Conservation (phyloP, 2,113 vertebrate genomes). For the Connochaetes taurinus region DNA sequence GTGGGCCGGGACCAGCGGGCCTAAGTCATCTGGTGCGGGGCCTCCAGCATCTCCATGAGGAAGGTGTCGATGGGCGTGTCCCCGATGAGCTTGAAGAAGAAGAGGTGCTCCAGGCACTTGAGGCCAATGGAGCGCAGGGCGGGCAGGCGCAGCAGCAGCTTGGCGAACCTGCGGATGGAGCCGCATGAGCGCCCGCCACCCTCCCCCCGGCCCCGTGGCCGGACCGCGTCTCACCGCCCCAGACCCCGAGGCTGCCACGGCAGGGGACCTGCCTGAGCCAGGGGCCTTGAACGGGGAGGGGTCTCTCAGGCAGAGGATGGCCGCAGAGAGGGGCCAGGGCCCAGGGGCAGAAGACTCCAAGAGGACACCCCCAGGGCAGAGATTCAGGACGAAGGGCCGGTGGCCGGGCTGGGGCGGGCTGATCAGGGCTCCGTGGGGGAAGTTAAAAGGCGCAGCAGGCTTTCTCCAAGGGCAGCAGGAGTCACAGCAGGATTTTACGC, state of each 20-base stretch:
- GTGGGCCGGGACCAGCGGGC: neutral
- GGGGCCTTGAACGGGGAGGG: fast-evolving
- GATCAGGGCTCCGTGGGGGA: fast-evolving
- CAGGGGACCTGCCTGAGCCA: neutral
- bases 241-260: neutral
- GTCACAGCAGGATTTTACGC: neutral
- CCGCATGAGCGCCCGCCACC: fast-evolving
- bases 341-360: neutral
- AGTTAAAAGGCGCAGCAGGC: fast-evolving
- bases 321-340: neutral
- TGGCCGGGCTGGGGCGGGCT: fast-evolving
- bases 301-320: fast-evolving
- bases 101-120: slow-evolving; percentile 98
- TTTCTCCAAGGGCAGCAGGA: fast-evolving
- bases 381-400: fast-evolving
- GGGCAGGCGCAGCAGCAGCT: slow-evolving; percentile 94
- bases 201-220: fast-evolving
- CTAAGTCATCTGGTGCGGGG: slow-evolving; percentile 98
- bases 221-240: fast-evolving
- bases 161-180: slow-evolving; percentile 89
- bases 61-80: slow-evolving; percentile 99
- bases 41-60: slow-evolving; percentile 99
- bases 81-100: slow-evolving; percentile 99
- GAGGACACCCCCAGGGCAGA: no score
- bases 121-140: slow-evolving; percentile 98